These are phyloP conservation scores for Catharus minimus DNA, from an alignment of 2,113 vertebrate genomes.

Conservation along the genomic window DNA sequence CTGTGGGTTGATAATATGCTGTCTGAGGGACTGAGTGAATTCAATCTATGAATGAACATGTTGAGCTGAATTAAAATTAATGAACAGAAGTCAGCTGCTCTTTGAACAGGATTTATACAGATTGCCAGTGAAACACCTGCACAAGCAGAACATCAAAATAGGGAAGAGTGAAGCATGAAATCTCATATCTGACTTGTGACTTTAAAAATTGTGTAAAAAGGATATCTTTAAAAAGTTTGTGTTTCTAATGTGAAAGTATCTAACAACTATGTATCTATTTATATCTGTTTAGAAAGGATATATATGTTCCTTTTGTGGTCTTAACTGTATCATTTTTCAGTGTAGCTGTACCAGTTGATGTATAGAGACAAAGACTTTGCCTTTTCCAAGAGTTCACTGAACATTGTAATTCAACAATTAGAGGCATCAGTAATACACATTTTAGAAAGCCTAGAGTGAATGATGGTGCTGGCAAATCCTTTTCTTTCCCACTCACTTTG, in stretches of 20 bases:
- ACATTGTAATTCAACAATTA: neutral
- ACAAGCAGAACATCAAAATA: neutral
- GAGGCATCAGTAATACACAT: neutral
- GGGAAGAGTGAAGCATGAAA: neutral
- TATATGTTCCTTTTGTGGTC: neutral
- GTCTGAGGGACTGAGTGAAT: neutral
- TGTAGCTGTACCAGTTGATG: neutral
- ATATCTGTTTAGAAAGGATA: neutral
- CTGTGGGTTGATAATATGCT: neutral
- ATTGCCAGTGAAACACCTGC: neutral
- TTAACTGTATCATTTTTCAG: neutral
- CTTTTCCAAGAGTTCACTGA: neutral
- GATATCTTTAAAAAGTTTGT: neutral
- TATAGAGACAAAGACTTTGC: neutral
- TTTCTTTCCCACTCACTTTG: neutral
- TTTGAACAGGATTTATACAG: neutral
- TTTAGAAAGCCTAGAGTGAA: neutral
- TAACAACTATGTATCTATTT: neutral
- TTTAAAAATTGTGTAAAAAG: neutral
- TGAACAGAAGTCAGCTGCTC: neutral
- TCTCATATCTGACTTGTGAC: neutral
- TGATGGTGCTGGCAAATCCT: neutral
- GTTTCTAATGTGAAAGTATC: neutral
- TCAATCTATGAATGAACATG: neutral
- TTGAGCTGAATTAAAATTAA: constrained; percentile 17